Conservation (phyloP, 2,113 vertebrate genomes). For the Myotis lucifugus region DNA sequence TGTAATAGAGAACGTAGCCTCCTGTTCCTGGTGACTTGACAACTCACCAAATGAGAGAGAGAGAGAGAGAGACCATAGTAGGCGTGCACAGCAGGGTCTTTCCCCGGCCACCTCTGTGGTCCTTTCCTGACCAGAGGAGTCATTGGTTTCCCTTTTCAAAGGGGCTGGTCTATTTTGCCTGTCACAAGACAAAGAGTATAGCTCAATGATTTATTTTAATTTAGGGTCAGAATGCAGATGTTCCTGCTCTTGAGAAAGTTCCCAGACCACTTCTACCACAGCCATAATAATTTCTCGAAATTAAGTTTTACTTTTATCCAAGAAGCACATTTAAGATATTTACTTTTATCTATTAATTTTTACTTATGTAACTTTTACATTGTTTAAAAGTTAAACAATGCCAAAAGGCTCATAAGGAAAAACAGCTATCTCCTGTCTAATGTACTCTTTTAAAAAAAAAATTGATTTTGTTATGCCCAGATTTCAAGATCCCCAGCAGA, state of each 20-base stretch:
- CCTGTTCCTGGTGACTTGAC: constrained; percentile 43
- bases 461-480: no score
- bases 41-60: background rate
- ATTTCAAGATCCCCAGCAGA: no score
- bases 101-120: background rate
- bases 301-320: constrained; percentile 40
- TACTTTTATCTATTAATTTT: background rate
- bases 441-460: background rate
- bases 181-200: background rate
- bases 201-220: background rate
- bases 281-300: constrained; percentile 24
- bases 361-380: background rate
- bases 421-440: background rate
- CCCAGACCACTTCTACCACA: background rate
- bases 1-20: constrained; percentile 50
- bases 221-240: background rate
- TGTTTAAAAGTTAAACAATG: constrained; percentile 8
- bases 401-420: background rate
- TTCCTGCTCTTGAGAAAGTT: background rate
- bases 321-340: constrained; percentile 25
- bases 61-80: background rate
- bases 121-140: background rate
- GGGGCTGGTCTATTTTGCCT: background rate
- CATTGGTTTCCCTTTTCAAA: constrained; percentile 25
- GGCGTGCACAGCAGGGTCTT: background rate